Evolutionary conservation across 2,797 vertebrate genomes (phyloP), one percentile per base, ranked within the genome.

Genomic region (Steatocranus sp.): DNA sequence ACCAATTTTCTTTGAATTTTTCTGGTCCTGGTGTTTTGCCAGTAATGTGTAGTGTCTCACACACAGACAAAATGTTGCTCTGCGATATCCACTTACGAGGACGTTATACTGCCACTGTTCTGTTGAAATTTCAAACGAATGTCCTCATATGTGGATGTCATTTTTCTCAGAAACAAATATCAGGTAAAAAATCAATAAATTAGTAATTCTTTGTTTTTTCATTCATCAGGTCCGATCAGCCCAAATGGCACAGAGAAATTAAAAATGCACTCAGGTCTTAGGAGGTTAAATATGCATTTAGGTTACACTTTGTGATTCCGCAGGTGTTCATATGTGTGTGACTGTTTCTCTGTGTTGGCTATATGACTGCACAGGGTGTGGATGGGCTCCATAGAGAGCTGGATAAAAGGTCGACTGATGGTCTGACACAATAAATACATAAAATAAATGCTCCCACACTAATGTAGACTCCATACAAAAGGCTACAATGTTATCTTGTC

Each of bases 311-410:
- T 56, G 53, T 17, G 14, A 56, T 56, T 56, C 25, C 30, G 0
- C 1, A 56, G 53, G 25, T 1, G 0, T 46, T 46, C 43, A 18
- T 18, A 49, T 56, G 53, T 56, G 25, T 32, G 15, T 2, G 2
- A 18, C 27, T 18, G 27, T 32, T 58, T 58, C 54, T 58, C 27
- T 7, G 15, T 58, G 54, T 58, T 7, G 32, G 54, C 54, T 58
- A 0, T 18, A 58, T 58, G 15, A 58, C 15, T 58, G 3, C 27
- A 11, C 27, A 4, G 27, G 27, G 2, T 11, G 0, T 58, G 54
- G 54, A 32, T 2, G 54, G 54, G 54, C 54, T 58, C 15, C 54
- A 30, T 27, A 58, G 27, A 58, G 0, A 27, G 51, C 12, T 1
- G 51, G 51, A 27, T 0, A 27, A 3, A 11, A 18, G 54, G 54